These are phyloP conservation scores for Rhincodon typus DNA, from an alignment of 2,797 vertebrate genomes.

Conservation along the genomic window DNA sequence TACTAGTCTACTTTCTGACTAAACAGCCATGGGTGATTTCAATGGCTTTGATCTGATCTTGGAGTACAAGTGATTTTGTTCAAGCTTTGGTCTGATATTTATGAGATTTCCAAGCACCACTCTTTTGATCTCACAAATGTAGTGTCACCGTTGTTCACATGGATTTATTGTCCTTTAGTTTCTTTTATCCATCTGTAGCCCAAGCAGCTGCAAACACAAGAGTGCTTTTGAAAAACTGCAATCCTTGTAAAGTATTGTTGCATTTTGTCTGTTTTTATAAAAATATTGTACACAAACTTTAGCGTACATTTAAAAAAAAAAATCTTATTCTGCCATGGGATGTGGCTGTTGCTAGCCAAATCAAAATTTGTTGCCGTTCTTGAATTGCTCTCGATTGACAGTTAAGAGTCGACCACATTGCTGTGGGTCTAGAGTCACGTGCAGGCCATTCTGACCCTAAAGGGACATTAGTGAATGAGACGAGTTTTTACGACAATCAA, in stretches of 20 bases:
- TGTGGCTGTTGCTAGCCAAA: no score
- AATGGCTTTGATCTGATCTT: neutral
- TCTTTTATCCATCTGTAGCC: neutral
- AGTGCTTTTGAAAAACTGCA: neutral
- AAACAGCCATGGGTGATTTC: neutral
- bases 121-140: neutral
- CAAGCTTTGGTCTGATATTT: neutral
- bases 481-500: neutral
- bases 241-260: neutral
- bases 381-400: no score
- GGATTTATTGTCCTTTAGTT: neutral
- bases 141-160: neutral
- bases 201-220: neutral
- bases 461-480: neutral
- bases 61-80: neutral
- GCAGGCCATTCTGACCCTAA: neutral
- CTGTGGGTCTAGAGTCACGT: no score
- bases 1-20: neutral
- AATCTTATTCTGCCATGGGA: no score
- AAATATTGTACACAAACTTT: neutral
- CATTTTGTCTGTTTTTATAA: neutral
- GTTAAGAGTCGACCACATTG: no score
- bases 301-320: neutral
- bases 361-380: no score
- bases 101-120: neutral